Evolutionary conservation across 2,797 vertebrate genomes (phyloP).

Genomic region (Percopsis omiscomaycus): DNA sequence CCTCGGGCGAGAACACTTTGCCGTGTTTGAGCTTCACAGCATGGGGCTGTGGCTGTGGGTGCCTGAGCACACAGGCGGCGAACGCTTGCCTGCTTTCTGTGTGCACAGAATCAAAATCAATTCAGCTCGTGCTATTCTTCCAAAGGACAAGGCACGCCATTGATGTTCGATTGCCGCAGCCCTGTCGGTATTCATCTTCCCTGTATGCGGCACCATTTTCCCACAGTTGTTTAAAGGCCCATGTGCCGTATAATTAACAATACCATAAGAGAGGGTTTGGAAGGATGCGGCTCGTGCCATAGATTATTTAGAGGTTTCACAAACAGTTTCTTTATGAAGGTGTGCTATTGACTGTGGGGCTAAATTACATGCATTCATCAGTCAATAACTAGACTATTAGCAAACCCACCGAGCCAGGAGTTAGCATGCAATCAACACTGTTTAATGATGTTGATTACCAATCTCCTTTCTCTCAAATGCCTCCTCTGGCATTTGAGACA

Average conservation of each 20-base stretch:
- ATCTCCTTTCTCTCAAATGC: not conserved
- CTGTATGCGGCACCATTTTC: conserved; percentile 52
- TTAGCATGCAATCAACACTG: conserved; percentile 49
- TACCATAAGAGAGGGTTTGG: conserved; percentile 42
- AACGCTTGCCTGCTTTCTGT: conserved; percentile 29
- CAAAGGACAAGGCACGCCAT: conserved; percentile 46
- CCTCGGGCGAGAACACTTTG: conserved; percentile 27
- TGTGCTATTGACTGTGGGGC: conserved; percentile 50
- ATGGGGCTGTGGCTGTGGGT: conserved; percentile 25
- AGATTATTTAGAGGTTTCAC: conserved; percentile 66
- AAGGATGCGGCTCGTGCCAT: conserved; percentile 53
- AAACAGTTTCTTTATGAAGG: conserved; percentile 31
- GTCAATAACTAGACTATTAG: conserved; percentile 54
- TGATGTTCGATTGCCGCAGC: conserved; percentile 42
- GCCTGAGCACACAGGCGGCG: conserved; percentile 28
- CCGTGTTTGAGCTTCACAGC: conserved; percentile 31
- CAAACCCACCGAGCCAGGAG: conserved; percentile 35
- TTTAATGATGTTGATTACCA: conserved; percentile 55
- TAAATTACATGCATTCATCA: conserved; percentile 69
- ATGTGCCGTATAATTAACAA: conserved; percentile 41
- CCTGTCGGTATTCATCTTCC: conserved; percentile 51
- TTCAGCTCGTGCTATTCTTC: conserved; percentile 47
- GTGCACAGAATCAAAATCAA: conserved; percentile 53
- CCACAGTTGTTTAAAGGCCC: conserved; percentile 42
- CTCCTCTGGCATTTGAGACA: conserved; percentile 25